Evolutionary conservation across 92 coral and sea anemone genomes (phyloP), one percentile per base, ranked within the genome.

Genomic region (Siderastrea siderea): DNA sequence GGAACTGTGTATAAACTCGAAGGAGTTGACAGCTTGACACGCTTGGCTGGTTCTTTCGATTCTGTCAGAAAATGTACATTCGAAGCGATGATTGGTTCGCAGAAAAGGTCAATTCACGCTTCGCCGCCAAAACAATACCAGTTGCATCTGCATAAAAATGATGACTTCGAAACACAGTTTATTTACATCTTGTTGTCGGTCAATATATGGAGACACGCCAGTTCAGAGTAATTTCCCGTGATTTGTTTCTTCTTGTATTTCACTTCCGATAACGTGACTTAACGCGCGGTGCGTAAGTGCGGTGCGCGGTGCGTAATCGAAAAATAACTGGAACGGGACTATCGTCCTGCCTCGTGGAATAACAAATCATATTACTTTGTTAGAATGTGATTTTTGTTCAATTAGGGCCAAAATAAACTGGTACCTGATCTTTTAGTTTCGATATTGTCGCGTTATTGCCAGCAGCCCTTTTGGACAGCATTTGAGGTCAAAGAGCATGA

Each of bases 21-120:
- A 68, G 8, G 52, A 53, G 49, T 16, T 55, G 66, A 70, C 86
- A 82, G 66, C 47, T 43, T n/a, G 69, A 8, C 54, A 70, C 66
- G 86, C 77, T 71, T 82, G 67, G 17, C 7, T 60, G 55, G 15
- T 7, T 3, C 53, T 69, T 17, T 54, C 49, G 68, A 1, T 68
- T 61, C 54, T 60, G 87, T 17, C 80, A 83, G 62, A 63, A 83
- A 72, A 47, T 74, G 87, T 73, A 63, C 87, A 84, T 60, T 49
- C 80, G 63, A 62, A 74, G 80, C 63, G 71, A 51, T 84, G 87
- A 84, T 84, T 84, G 87, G 87, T 84, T 59, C 52, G 51, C 19
- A 59, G 38, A 82, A 55, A 17, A 44, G 69, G 17, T 5, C 60
- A 63, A 13, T 84, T 74, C 59, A 73, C 80, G 79, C 80, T 15